Percentiles rank a stretch among this genome's conserved stretches.
phyloP scores from a whole-genome alignment of 2,797 vertebrate genomes.

The Helostoma temminkii region DNA sequence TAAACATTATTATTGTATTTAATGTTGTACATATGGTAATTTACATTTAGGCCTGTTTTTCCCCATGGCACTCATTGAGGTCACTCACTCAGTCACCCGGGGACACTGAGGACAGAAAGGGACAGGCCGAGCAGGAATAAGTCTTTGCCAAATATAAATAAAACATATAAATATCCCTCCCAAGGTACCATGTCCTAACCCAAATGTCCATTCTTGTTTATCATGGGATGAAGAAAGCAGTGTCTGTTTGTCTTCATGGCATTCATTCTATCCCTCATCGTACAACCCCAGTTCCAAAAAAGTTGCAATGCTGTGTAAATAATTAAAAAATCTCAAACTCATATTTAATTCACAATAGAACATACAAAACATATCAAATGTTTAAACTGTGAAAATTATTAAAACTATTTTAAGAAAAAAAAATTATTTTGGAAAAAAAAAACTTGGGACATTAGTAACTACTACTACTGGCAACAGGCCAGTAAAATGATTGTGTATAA shows the following conservation, averaged over 20 bases:
- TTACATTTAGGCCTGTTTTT: not conserved
- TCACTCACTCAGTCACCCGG: slow-evolving; percentile 1
- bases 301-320: no score
- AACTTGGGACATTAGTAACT: no score
- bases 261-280: not conserved
- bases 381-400: no score
- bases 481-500: no score
- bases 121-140: not conserved
- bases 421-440: no score
- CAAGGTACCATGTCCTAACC: not conserved
- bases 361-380: no score
- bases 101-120: slow-evolving; percentile 1
- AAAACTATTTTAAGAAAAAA: no score
- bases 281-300: no score
- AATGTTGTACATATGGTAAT: not conserved
- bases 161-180: not conserved
- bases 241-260: not conserved
- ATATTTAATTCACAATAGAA: no score
- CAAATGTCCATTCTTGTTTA: not conserved
- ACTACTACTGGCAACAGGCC: no score
- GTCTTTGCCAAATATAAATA: slow-evolving; percentile 3
- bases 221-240: not conserved
- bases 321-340: no score
- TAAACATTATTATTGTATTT: not conserved
- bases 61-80: not conserved